These are phyloP conservation scores for Schizopygopsis malacanthus DNA, from an alignment of 2,797 vertebrate genomes.

Conservation along the genomic window DNA sequence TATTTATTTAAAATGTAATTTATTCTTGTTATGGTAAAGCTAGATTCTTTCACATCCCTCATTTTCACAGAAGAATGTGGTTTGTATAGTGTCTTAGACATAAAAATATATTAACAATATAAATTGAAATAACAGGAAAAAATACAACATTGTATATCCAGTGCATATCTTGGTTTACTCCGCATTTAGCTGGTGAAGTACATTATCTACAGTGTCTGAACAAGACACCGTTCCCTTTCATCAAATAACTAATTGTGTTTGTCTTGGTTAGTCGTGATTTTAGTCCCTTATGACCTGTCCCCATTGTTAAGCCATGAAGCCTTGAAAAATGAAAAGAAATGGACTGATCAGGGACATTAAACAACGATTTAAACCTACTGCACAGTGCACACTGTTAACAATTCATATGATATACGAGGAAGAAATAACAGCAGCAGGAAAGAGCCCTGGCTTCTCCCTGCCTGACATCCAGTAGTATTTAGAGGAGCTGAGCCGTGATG, in stretches of 20 bases:
- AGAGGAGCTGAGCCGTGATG: conserved; percentile 35
- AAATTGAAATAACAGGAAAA: neutral
- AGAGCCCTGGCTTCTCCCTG: conserved; percentile 8
- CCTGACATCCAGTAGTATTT: conserved; percentile 32
- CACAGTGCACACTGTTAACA: conserved; percentile 36
- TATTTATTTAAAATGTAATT: neutral
- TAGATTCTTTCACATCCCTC: neutral
- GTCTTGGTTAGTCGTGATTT: conserved; percentile 27
- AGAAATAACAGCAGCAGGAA: conserved; percentile 18
- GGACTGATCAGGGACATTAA: neutral
- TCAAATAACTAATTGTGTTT: conserved; percentile 12
- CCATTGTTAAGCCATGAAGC: neutral
- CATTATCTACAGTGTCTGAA: neutral
- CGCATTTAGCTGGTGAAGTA: neutral
- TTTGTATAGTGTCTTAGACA: neutral
- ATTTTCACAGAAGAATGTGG: neutral
- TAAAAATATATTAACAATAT: neutral
- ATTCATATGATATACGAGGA: conserved; percentile 34
- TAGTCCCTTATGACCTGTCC: neutral
- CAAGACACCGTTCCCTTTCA: neutral
- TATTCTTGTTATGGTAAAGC: neutral
- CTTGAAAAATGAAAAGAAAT: conserved; percentile 16
- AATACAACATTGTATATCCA: neutral
- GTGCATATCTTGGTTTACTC: neutral
- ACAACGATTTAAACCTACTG: conserved; percentile 8